phyloP scores from a whole-genome alignment of 2,113 vertebrate species.

The Onychostruthus taczanowskii region DNA sequence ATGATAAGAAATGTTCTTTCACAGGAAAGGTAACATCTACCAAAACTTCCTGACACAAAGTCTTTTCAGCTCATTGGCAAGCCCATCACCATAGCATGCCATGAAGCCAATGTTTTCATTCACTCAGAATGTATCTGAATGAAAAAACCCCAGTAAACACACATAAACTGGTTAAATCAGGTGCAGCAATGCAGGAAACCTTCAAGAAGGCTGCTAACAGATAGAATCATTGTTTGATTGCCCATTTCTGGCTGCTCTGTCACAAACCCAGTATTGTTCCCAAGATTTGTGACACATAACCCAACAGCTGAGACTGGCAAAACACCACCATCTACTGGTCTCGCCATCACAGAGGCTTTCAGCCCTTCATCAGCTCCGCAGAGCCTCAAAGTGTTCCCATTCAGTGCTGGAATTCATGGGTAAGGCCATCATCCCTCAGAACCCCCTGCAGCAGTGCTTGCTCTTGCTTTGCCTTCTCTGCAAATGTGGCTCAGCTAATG shows the following conservation, averaged over 20 bases:
- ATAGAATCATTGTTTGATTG: too few species aligned
- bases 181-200: not conserved
- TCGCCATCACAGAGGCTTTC: not conserved
- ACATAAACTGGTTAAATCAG: not conserved
- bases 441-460: not conserved
- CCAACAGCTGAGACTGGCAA: not conserved
- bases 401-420: not conserved
- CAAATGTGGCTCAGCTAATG: not conserved
- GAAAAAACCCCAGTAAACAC: not conserved
- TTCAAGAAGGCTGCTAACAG: not conserved
- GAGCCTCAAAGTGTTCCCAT: not conserved
- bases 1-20: not conserved
- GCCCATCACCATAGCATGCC: accelerated
- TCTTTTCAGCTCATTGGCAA: not conserved
- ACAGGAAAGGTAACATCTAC: not conserved
- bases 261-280: not conserved
- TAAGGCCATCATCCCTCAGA: not conserved
- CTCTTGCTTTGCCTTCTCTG: not conserved
- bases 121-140: not conserved
- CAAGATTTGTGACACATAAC: not conserved
- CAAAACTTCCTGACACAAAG: not conserved
- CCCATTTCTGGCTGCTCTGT: not conserved
- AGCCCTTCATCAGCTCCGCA: not conserved
- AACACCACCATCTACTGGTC: not conserved
- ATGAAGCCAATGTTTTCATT: not conserved